Base-by-base conservation (phyloP, 53 echinoderm and acorn worm species). In the Hippasteria phrygiana region DNA sequence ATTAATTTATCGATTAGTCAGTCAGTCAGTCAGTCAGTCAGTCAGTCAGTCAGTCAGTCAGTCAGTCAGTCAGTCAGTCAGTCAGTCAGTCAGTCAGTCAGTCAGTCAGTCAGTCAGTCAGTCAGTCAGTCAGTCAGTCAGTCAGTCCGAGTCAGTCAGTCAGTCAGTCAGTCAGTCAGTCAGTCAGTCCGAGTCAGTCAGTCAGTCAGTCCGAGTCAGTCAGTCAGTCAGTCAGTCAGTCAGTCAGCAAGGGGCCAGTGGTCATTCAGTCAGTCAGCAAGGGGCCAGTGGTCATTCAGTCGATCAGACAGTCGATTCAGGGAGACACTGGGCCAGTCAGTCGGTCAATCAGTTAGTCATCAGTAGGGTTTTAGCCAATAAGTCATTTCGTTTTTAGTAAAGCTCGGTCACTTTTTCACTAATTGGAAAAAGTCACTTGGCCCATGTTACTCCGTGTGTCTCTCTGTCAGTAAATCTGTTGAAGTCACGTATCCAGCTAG, bases 151-250 rank as follows among this genome's bases (percentile, higher is more conserved):
- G 46, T 45, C 46, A 45, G 46, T 45, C 46, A 45, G 46, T 45
- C 41, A 17, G 73, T 73, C n/a, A 11, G 43, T 73, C 73, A 2
- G 26, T 73, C 24, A 33, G n/a, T 73, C 73, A 20, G 73, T 42
- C 42, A 43, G 12, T 9, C 36, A 37, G 35, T 5, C 18, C 22
- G 26, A 16, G 20, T n/a, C n/a, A 24, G 41, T 73, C 4, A 43
- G 73, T 56, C 20, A 18, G 59, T 56, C 59, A 56, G 18, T 56
- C 59, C 4, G 4, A 33, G 73, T n/a, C 26, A 14, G 43, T 43
- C 26, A 42, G 73, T 22, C n/a, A 42, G 41, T 9, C 41, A 71
- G 72, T 41, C 41, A 20, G 41, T 73, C 50, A 39, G 50, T 50
- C 50, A 47, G 1, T 48, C 29, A 48, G 33, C 14, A 27, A 22